phyloP scores from a whole-genome alignment of 2,113 vertebrate species.

The Muntiacus muntjak region DNA sequence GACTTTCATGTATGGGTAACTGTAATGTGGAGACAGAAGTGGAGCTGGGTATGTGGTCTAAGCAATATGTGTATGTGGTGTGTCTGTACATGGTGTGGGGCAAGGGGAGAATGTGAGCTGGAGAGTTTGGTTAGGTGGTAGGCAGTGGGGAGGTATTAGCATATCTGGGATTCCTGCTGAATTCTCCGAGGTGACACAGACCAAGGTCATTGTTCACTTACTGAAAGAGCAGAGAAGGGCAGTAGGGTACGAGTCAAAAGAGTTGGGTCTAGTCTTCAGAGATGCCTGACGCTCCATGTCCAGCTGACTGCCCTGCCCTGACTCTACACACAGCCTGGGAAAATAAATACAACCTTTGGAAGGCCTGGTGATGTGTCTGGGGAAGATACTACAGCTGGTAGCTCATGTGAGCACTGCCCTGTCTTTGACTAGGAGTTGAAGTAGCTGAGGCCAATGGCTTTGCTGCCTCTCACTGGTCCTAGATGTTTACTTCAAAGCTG shows the following conservation, averaged over 20 bases:
- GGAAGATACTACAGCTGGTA: neutral
- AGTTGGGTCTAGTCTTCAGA: neutral
- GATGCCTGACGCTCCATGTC: neutral
- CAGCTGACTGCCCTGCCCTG: neutral
- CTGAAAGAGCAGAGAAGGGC: neutral
- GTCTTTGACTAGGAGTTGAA: neutral
- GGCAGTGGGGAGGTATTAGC: neutral
- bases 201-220: neutral
- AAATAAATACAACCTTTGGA: slow-evolving; percentile 77
- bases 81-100: neutral
- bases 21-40: neutral
- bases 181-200: neutral
- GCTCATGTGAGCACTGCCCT: neutral
- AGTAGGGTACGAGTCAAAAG: neutral
- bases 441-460: neutral
- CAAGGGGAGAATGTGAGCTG: neutral
- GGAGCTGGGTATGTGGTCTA: neutral
- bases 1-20: neutral
- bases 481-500: neutral
- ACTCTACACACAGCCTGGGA: neutral
- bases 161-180: neutral
- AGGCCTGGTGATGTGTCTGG: slow-evolving; percentile 63
- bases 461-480: neutral
- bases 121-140: neutral
- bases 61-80: neutral